A percentile compares a stretch with the other conserved stretches of the same genome.
These are phyloP conservation scores for Heliconius hermathena DNA, from an alignment of 1,140 invertebrate genomes.

Conservation along the genomic window DNA sequence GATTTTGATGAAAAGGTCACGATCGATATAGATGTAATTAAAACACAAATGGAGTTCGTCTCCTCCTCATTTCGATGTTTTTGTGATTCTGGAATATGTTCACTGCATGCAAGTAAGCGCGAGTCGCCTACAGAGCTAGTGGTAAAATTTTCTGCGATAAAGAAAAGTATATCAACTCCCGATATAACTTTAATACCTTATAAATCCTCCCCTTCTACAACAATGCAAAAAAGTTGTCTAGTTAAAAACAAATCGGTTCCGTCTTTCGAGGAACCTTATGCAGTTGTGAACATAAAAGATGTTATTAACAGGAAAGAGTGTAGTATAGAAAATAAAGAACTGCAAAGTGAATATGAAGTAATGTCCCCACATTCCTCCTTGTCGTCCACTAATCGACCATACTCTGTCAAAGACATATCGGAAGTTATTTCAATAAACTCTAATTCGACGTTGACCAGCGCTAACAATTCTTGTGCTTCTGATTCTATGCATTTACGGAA, in stretches of 20 bases:
- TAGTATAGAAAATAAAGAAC: conserved; percentile 36
- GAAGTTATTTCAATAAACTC: conserved; percentile 67
- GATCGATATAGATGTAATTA: conserved; percentile 64
- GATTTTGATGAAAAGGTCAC: conserved; percentile 56
- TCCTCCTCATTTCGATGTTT: conserved; percentile 73
- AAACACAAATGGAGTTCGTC: conserved; percentile 54
- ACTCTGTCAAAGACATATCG: conserved; percentile 73
- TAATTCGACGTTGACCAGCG: conserved; percentile 61
- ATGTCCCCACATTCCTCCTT: conserved; percentile 60
- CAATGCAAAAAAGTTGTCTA: conserved; percentile 50
- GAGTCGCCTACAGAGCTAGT: conserved; percentile 56
- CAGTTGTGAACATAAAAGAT: conserved; percentile 59
- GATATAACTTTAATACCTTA: conserved; percentile 62
- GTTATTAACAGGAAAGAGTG: conserved; percentile 53
- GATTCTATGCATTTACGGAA: conserved; percentile 60
- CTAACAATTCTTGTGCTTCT: conserved; percentile 66
- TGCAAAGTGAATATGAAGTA: conserved; percentile 46
- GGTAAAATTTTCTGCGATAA: conserved; percentile 74
- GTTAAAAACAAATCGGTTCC: conserved; percentile 69
- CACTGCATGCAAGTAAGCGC: conserved; percentile 65
- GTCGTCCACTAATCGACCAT: conserved; percentile 60
- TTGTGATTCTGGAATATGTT: conserved; percentile 67
- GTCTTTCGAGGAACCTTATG: conserved; percentile 68
- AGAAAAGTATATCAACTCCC: conserved; percentile 75
- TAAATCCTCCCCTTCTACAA: conserved; percentile 55